phyloP scores from a whole-genome alignment of 1,140 invertebrate species.

The Drosophila insularis region DNA sequence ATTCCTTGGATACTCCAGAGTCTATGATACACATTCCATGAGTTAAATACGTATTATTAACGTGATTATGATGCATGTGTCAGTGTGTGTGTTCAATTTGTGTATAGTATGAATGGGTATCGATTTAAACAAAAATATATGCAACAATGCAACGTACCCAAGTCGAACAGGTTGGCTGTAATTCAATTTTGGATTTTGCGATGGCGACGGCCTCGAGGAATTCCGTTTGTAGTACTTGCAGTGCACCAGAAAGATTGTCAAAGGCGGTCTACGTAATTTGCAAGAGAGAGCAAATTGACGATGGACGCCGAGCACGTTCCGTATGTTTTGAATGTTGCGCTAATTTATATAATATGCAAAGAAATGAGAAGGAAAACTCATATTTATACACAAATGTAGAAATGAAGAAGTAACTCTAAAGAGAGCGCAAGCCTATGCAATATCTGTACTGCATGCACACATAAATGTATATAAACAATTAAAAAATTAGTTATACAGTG shows the following conservation, averaged over 20 bases:
- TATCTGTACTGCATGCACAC: background rate
- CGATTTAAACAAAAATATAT: constrained; percentile 18
- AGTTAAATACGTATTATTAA: background rate
- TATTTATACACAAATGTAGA: background rate
- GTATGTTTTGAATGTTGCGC: constrained; percentile 43
- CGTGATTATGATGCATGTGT: background rate
- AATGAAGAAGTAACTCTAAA: background rate
- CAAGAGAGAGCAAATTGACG: constrained; percentile 45
- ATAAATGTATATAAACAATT: background rate
- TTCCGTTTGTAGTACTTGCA: constrained; percentile 15
- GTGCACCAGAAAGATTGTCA: constrained; percentile 18
- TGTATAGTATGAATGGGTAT: background rate
- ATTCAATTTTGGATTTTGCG: constrained; percentile 17
- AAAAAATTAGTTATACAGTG: background rate
- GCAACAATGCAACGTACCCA: constrained; percentile 30
- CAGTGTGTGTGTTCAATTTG: background rate
- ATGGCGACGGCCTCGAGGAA: constrained; percentile 12
- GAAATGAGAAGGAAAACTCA: constrained; percentile 4
- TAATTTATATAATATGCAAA: constrained; percentile 49
- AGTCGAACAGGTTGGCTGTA: constrained; percentile 30
- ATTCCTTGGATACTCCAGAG: background rate
- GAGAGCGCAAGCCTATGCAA: background rate
- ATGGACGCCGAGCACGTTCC: constrained; percentile 48
- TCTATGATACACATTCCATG: background rate
- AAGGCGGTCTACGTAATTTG: constrained; percentile 46